Evolutionary conservation across 1,140 invertebrate genomes (phyloP), one percentile per base, ranked within the genome.

Genomic region (Drosophila pachea): DNA sequence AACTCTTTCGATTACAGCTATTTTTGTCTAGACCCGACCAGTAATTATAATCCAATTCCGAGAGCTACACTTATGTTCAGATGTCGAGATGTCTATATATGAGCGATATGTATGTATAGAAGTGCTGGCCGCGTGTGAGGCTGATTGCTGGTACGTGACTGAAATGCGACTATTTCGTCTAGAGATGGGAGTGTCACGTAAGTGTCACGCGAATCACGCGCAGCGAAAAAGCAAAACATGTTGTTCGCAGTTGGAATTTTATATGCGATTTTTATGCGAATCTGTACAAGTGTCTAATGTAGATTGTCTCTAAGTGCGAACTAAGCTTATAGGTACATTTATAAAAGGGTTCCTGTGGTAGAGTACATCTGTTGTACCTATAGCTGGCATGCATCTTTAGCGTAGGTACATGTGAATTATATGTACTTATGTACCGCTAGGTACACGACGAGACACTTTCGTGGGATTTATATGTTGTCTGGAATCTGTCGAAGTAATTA

Each of bases 101-200:
- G 12, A 14, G 5, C 6, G 8, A 59, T 65, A 3, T 22, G 22
- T 22, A 22, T 22, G 22, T 22, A 22, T 1, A 22, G 1, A 50
- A 53, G 9, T 49, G 38, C 54, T 69, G 62, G 63, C 32, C 11
- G 60, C 48, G 58, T 61, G 43, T 32, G 42, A 16, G 42, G 33
- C 43, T 65, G 60, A 53, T 74, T 45, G 47, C 4, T 40, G 58
- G 14, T 8, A 82, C 79, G 79, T 82, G 79, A 75, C 50, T 48
- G 32, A 56, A 67, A 48, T 83, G 55, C 32, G 16, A 66, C 61
- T 72, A 65, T 38, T 32, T 69, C 53, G 53, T 22, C 16, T 70
- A 66, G 42, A 29, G 49, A 58, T 53, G 29, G 45, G 38, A 58
- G 48, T 64, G 62, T 70, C 68, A 70, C 68, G 68, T 70, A 65